These are phyloP conservation scores for Drosophila novamexicana DNA, from an alignment of 1,140 invertebrate genomes.

Conservation along the genomic window DNA sequence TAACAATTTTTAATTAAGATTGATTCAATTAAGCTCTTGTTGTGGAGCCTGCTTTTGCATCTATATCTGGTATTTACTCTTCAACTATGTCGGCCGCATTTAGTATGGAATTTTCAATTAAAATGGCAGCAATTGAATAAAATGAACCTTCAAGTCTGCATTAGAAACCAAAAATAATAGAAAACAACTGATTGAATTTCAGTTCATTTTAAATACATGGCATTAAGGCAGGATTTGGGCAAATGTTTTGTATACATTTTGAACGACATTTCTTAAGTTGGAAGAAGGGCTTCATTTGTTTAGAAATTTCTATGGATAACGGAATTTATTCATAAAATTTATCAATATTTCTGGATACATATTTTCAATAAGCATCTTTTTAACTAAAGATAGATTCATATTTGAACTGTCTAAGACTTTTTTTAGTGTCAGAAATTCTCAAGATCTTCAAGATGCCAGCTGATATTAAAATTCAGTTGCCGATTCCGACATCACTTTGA, in stretches of 20 bases:
- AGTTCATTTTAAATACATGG: no score
- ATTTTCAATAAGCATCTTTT: no score
- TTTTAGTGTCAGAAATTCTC: not conserved
- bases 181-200: not conserved
- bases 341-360: no score
- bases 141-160: constrained; percentile 2
- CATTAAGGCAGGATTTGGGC: no score
- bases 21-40: constrained; percentile 61
- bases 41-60: not conserved
- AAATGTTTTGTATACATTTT: no score
- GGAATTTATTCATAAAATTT: no score
- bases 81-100: constrained; percentile 19
- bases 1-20: constrained; percentile 72
- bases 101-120: constrained; percentile 31
- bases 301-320: no score
- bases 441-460: not conserved
- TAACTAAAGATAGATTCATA: no score
- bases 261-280: no score
- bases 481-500: constrained; percentile 7
- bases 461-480: not conserved
- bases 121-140: constrained; percentile 20
- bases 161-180: not conserved
- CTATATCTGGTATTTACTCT: constrained; percentile 8
- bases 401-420: no score
- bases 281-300: no score